phyloP scores from a whole-genome alignment of 2,888 invertebrate species.

The Diabrotica balteata region DNA sequence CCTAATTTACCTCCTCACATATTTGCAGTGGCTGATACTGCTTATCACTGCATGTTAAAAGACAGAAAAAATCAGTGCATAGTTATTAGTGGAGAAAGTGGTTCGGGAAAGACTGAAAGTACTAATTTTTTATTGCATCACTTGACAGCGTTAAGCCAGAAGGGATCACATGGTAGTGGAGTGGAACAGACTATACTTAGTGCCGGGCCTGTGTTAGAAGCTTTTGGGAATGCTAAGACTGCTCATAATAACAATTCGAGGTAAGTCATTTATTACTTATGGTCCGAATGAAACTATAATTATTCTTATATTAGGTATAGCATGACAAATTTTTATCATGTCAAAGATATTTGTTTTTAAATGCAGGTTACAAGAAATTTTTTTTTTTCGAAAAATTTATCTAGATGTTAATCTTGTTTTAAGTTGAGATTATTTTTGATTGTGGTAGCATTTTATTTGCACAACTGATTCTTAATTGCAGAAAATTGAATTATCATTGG shows the following conservation, averaged over 20 bases:
- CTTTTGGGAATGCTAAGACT: slow-evolving; percentile 98
- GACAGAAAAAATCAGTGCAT: slow-evolving; percentile 92
- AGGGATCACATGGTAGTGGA: slow-evolving; percentile 92
- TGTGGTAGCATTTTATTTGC: too few relatives aligned
- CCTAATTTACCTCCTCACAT: slow-evolving; percentile 95
- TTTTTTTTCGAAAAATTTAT: too few relatives aligned
- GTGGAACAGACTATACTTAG: slow-evolving; percentile 96
- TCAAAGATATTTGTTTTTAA: too few relatives aligned
- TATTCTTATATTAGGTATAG: too few relatives aligned
- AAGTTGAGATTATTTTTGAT: too few relatives aligned
- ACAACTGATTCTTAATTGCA: too few relatives aligned
- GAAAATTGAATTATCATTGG: too few relatives aligned
- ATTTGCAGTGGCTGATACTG: slow-evolving; percentile 94
- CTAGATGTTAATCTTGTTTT: too few relatives aligned
- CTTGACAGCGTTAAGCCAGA: slow-evolving; percentile 92
- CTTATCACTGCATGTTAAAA: slow-evolving; percentile 93
- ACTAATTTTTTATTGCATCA: slow-evolving; percentile 95
- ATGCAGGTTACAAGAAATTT: too few relatives aligned
- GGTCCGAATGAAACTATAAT: too few relatives aligned
- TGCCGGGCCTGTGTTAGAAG: slow-evolving; percentile 95
- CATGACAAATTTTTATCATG: too few relatives aligned
- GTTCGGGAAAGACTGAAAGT: slow-evolving; percentile 96
- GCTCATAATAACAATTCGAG: slow-evolving; percentile 94
- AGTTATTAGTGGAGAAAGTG: slow-evolving; percentile 94
- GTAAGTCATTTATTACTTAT: slow-evolving; percentile 30